Conservation (phyloP, 1,140 invertebrate genomes). For the Drosophila baimaii region DNA sequence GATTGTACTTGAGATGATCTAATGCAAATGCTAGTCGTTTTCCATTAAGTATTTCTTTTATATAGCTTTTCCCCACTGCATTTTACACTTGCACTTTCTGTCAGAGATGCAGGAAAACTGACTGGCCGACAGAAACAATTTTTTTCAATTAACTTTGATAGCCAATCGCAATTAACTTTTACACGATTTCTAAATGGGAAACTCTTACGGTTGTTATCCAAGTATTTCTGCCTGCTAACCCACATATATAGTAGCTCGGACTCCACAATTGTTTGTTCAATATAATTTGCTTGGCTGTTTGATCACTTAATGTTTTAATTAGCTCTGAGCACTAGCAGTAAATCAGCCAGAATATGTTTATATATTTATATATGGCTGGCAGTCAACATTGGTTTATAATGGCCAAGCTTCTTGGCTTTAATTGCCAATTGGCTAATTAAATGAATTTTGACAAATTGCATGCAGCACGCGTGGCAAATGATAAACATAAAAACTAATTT, state of each 20-base stretch:
- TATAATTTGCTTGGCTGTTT: slow-evolving; percentile 34
- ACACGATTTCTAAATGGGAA: slow-evolving; percentile 75
- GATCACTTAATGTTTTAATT: slow-evolving; percentile 45
- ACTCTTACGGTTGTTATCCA: slow-evolving; percentile 14
- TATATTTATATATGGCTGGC: not conserved
- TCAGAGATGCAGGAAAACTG: slow-evolving; percentile 27
- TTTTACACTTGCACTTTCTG: slow-evolving; percentile 66
- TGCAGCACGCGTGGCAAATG: slow-evolving; percentile 3
- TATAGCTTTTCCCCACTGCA: slow-evolving; percentile 6
- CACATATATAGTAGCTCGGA: slow-evolving; percentile 43
- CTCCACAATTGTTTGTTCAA: slow-evolving; percentile 34
- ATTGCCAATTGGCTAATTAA: slow-evolving; percentile 27
- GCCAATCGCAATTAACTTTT: slow-evolving; percentile 71
- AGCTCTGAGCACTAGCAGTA: slow-evolving; percentile 6
- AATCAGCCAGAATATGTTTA: slow-evolving; percentile 23
- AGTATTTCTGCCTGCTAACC: slow-evolving; percentile 51
- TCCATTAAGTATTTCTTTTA: slow-evolving; percentile 15
- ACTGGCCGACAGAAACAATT: slow-evolving; percentile 43
- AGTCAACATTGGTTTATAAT: not conserved
- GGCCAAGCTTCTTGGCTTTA: slow-evolving; percentile 16
- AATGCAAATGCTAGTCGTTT: slow-evolving; percentile 29
- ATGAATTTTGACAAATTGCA: slow-evolving; percentile 33
- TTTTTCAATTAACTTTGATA: slow-evolving; percentile 70
- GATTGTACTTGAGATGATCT: slow-evolving; percentile 9
- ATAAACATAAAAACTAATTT: slow-evolving; percentile 9